Conservation (phyloP, 2,888 invertebrate species). For the Nemurella pictetii region DNA sequence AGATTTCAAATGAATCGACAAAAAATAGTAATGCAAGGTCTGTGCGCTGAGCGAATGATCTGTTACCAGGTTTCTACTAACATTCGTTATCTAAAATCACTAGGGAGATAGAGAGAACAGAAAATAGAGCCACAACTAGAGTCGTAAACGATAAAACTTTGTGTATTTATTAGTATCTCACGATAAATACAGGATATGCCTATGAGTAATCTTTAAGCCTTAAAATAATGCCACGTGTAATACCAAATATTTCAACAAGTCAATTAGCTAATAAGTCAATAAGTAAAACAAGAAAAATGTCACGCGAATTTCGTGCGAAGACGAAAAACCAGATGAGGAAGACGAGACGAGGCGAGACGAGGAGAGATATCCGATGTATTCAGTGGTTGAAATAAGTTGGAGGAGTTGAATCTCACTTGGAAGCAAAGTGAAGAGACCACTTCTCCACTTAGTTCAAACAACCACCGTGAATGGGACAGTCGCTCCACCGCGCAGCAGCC, state of each 20-base stretch:
- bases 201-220: not conserved
- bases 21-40: too few relatives aligned
- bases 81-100: not conserved
- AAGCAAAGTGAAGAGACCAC: constrained; percentile 65
- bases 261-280: too few relatives aligned
- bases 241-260: not conserved
- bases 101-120: constrained; percentile 2
- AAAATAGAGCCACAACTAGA: not conserved
- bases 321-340: not conserved
- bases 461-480: constrained; percentile 9
- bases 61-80: not conserved
- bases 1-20: too few relatives aligned
- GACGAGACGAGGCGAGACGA: not conserved
- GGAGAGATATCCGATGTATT: constrained; percentile 16
- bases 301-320: not conserved
- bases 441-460: constrained; percentile 61
- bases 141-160: not conserved
- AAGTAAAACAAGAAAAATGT: not conserved
- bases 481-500: not conserved
- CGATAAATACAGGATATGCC: not conserved
- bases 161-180: not conserved
- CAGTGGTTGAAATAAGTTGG: constrained; percentile 65
- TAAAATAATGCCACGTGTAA: not conserved
- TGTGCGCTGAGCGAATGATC: not conserved
- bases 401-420: constrained; percentile 76